Evolutionary conservation across 2,888 invertebrate species (phyloP), one percentile per base, ranked within the genome.

Genomic region (Apamea anceps): DNA sequence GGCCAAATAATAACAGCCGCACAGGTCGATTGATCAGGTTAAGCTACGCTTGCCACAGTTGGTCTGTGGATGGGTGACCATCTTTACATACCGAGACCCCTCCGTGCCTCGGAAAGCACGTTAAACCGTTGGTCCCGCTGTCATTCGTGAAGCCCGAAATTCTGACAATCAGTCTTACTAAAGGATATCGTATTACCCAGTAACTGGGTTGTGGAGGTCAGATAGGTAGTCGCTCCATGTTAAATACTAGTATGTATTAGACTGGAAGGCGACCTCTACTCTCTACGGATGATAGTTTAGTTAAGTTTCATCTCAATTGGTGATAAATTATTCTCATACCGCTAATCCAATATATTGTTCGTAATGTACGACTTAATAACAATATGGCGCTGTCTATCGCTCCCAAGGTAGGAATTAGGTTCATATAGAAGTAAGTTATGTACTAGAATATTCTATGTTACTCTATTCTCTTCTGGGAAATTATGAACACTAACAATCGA

Each of bases 291-390:
- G 7, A 48, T n/a, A 77, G 65, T 71, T 71, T 25, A 51, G 21
- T 48, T 28, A 79, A 71, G 60, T 74, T 79, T 60, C n/a, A n/a
- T 74, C 70, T 54, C 54, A 45, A 84, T 77, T 68, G 54, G 68
- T 48, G 25, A 72, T 87, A 85, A 80, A 76, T 87, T 80, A 85
- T 80, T 78, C 75, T 37, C n/a, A 10, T 48, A 63, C 37, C 65
- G 72, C 77, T 76, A 62, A 85, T 85, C 73, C 60, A 73, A 85
- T 81, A 84, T 62, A 78, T 76, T 72, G 70, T 84, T 73, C 65
- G 65, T 80, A 70, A 84, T 81, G 67, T 81, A 84, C 32, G 74
- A 57, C 51, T 75, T 75, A 81, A 73, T 80, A 84, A 70, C 70
- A 70, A 80, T 65, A 63, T 73, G 28, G 42, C 37, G 54, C 13